Base-by-base conservation (phyloP, 1,140 invertebrate genomes). In the Sinella curviseta region DNA sequence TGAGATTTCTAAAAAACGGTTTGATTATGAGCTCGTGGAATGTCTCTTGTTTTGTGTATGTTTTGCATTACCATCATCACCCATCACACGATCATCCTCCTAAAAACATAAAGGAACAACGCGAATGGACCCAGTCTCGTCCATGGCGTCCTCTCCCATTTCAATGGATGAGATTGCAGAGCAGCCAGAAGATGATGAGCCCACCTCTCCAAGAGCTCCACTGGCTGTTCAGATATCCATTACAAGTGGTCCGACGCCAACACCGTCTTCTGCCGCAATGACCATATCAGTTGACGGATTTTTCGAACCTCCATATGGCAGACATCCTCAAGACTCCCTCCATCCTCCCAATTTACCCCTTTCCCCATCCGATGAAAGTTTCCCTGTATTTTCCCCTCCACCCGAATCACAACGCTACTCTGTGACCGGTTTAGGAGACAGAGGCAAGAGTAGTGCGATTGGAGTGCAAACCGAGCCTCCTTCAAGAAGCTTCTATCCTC, bases 261-360 rank as follows among this genome's bases (percentile, higher is more conserved):
- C 94, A 0, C 94, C 94, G 0, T 94, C 93, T 82, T 95, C 94
- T 0, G 94, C 94, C 0, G 74, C 35, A 39, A 91, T 94, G 88
- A 94, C 94, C 0, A 91, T 92, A 17, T 94, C 94, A 1, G 89
- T 95, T 1, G 94, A 96, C 77, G 94, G 92, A 1, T 97, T 95
- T 85, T 88, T 96, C 60, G 95, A 96, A 81, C 93, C 93, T 0
- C 81, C 70, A 20, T 77, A 82, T 39, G 81, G 74, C n/a, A 74
- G 75, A 48, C 54, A 70, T 36, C 82, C 76, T 3, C 57, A 80
- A 60, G 74, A 80, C 74, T 76, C 78, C 31, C 77, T 81, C 35
- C 80, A 81, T 75, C 80, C 81, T 55, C 83, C 84, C 0, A 80
- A 79, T 54, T 83, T 78, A 34, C 80, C 78, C 16, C 36, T 80